Conservation (phyloP, 2,113 vertebrate genomes). For the Apteryx owenii region DNA sequence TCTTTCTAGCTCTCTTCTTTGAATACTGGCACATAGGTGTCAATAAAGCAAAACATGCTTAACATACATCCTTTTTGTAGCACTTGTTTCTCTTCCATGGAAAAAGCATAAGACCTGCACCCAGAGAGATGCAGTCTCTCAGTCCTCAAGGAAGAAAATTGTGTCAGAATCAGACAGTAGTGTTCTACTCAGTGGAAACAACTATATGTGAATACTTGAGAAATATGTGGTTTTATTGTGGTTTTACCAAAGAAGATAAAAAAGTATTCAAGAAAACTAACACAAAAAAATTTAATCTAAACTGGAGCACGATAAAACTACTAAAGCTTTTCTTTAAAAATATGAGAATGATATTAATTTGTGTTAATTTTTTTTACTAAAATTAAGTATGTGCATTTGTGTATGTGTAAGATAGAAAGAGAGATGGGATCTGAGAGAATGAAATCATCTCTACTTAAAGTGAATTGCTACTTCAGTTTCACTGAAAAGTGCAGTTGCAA, state of each 20-base stretch:
- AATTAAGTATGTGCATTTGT: accelerated
- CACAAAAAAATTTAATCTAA: background rate
- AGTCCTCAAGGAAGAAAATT: background rate
- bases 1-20: background rate
- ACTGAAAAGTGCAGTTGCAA: background rate
- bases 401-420: background rate
- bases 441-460: background rate
- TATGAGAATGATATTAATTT: background rate
- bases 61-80: background rate
- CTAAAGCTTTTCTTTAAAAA: background rate
- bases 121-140: background rate
- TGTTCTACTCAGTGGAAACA: background rate
- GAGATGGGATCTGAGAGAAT: background rate
- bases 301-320: background rate
- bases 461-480: background rate
- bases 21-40: background rate
- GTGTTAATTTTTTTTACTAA: background rate
- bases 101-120: background rate
- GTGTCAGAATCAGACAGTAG: background rate
- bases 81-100: background rate
- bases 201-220: background rate
- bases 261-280: accelerated
- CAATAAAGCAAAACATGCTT: background rate
- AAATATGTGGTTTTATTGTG: background rate
- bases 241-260: background rate